Evolutionary conservation across 2,797 vertebrate genomes (phyloP), one percentile per base, ranked within the genome.

Genomic region (Sebastes vulpes): DNA sequence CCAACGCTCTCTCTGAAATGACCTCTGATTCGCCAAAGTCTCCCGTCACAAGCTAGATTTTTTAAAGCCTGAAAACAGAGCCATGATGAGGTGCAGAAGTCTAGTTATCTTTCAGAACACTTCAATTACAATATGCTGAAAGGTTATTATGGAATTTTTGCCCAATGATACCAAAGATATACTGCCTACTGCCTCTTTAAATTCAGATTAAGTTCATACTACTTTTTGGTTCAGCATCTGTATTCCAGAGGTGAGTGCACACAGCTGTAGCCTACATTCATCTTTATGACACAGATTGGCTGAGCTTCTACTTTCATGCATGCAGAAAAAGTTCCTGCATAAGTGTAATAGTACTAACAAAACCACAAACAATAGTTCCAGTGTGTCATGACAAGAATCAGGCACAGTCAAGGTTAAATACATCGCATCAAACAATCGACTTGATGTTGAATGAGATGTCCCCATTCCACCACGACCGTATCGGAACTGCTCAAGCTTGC

Each of bases 371-470:
- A 82, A 91, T 91, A 91, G 70, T 54, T 31, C 5, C 75, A 38
- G 50, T 61, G 65, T 90, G 89, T 87, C 80, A 38, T 42, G 82
- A 92, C 92, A 94, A 78, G 89, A 91, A 56, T 85, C 83, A 61
- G 59, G 68, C 83, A 79, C 65, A 65, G 77, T 46, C 80, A 72
- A 60, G 76, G 75, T 85, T 86, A 75, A 81, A 86, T 81, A 91
- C 90, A 92, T 90, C 71, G 20, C 71, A 87, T 89, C 72, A 83
- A 89, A 93, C 92, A 88, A 83, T 89, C 14, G 54, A 81, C 84
- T 56, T 84, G 78, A 93, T 95, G 92, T 94, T 84, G 83, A 81
- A 92, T 82, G 81, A 85, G 91, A 92, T 92, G 92, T 94, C 91
- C 87, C 66, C 60, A 53, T 84, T 89, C 71, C 64, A 70, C 74